Evolutionary conservation across 2,797 vertebrate genomes (phyloP).

Genomic region (Ctenopoma multispine): DNA sequence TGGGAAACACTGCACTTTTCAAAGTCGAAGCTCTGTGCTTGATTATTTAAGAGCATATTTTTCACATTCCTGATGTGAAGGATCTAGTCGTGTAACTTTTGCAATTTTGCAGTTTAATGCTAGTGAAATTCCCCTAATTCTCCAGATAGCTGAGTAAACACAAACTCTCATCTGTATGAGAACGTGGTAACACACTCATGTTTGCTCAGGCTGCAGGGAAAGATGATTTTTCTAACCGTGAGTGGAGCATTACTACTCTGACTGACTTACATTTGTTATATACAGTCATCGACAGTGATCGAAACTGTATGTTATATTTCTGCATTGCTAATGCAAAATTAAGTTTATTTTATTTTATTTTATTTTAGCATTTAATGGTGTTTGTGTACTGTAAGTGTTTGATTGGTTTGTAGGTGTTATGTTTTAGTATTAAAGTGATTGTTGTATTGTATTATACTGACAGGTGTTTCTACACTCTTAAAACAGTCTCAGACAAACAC

Average conservation of each 20-base stretch:
- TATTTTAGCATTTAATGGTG: too few species aligned
- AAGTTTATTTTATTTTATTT: too few species aligned
- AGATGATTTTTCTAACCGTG: neutral
- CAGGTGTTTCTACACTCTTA: too few species aligned
- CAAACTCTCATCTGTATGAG: constrained; percentile 31
- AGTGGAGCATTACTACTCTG: neutral
- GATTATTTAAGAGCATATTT: constrained; percentile 2
- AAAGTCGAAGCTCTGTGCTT: neutral
- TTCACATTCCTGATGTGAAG: constrained; percentile 31
- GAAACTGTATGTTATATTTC: too few species aligned
- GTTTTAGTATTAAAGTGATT: neutral
- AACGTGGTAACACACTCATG: constrained; percentile 52
- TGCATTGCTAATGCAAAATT: neutral
- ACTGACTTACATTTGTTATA: neutral
- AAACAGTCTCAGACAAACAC: too few species aligned
- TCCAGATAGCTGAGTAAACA: constrained; percentile 48
- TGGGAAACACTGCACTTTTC: constrained; percentile 24
- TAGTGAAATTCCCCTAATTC: constrained; percentile 22
- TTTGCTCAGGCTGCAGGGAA: constrained; percentile 7
- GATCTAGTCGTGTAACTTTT: constrained; percentile 36
- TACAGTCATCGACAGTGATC: too few species aligned
- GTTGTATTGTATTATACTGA: too few species aligned
- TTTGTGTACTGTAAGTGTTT: neutral
- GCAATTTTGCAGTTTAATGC: constrained; percentile 23
- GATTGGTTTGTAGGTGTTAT: too few species aligned